These are phyloP conservation scores for Tetragnatha montana DNA, from an alignment of 2,888 invertebrate species.

Conservation along the genomic window DNA sequence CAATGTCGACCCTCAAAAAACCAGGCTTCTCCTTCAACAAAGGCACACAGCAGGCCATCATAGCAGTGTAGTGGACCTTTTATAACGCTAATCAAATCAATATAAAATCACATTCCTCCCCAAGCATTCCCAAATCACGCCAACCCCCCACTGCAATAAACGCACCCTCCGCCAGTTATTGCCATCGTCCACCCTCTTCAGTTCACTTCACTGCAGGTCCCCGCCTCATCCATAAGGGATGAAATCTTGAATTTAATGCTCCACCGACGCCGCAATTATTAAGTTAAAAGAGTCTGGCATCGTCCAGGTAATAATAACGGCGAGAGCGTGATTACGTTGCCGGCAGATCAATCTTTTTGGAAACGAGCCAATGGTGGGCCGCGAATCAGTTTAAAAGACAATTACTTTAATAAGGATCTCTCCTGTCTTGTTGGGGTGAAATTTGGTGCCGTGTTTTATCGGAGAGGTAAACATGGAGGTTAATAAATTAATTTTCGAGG, in stretches of 20 bases:
- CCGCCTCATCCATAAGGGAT: constrained; percentile 50
- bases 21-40: too few relatives aligned
- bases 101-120: too few relatives aligned
- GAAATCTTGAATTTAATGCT: constrained; percentile 52
- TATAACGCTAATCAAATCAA: too few relatives aligned
- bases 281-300: constrained; percentile 32
- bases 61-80: too few relatives aligned
- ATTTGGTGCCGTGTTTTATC: constrained; percentile 16
- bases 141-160: background rate
- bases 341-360: constrained; percentile 30
- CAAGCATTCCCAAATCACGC: constrained; percentile 11
- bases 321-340: constrained; percentile 30
- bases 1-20: too few relatives aligned
- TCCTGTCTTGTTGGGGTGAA: constrained; percentile 27
- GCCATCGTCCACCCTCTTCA: background rate
- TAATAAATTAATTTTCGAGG: background rate
- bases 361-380: constrained; percentile 11
- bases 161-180: constrained; percentile 2
- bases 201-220: background rate
- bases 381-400: constrained; percentile 31
- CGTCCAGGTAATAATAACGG: constrained; percentile 46
- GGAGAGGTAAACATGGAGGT: background rate
- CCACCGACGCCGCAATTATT: constrained; percentile 28
- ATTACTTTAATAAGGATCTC: constrained; percentile 41
- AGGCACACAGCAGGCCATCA: too few relatives aligned